Evolutionary conservation across 2,888 invertebrate species (phyloP), one percentile per base, ranked within the genome.

Genomic region (Drosophila quasianomalipes): DNA sequence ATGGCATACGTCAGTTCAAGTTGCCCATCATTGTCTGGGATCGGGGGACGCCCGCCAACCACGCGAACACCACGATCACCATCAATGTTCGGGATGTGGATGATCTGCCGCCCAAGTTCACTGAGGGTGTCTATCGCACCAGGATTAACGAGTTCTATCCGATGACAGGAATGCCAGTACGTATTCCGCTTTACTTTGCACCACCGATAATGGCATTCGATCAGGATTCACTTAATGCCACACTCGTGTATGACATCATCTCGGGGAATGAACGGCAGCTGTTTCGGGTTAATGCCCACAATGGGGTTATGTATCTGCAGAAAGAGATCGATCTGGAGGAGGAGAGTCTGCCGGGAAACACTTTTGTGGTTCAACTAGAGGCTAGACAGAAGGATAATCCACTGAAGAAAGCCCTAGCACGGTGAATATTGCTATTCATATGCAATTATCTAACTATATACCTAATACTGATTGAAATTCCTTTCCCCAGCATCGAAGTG

Each of bases 91-190:
- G 95, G 68, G 97, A 97, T 92, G 96, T 96, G 74, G 97, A 97
- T 82, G 97, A 97, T 93, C 94, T 97, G 60, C 96, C 96, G 49
- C 97, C 97, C 0, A 96, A 96, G 91, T 98, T 98, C 90, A 96
- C 97, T 0, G 95, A 95, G 73, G 96, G 97, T 16, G 95, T 97
- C 31, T 98, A 98, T 93, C 95, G 95, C 70, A 96, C 97, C 0
- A 96, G 95, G 92, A 96, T 98, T 75, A 95, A 96, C n/a, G 98
- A 98, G 91, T 96, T 96, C 92, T 96, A 96, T 92, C 97, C 97
- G 0, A 94, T 97, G 85, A 95, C 96, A 88, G 96, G 96, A 6
- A 95, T 95, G 68, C 94, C 95, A 31, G 95, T 97, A 54, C 96
- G 97, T 87, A 95, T 95, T 79, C 96, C 96, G 76, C 93, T 98